Evolutionary conservation across 2,113 vertebrate genomes (phyloP).

Genomic region (Uria aalge): DNA sequence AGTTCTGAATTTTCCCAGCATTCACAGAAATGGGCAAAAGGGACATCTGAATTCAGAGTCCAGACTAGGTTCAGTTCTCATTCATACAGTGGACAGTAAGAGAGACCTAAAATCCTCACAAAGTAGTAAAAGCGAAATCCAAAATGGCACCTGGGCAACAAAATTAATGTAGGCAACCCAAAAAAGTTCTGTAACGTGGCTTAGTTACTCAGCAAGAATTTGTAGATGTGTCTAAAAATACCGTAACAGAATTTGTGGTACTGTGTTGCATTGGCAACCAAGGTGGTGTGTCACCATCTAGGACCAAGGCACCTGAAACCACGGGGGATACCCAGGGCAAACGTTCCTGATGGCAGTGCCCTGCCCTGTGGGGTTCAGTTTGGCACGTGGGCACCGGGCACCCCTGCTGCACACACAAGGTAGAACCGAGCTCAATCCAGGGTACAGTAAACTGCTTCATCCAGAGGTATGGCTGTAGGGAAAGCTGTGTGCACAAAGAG

Average conservation of each 20-base stretch:
- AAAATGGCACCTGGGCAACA: not conserved
- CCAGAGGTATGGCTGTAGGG: not conserved
- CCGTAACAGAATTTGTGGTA: not conserved
- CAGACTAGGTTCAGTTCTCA: not conserved
- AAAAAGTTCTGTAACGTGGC: not conserved
- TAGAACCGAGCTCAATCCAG: not conserved
- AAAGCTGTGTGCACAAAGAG: not conserved
- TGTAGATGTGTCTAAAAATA: not conserved
- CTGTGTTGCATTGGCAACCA: not conserved
- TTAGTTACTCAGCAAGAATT: not conserved
- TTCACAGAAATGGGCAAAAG: constrained; percentile 9
- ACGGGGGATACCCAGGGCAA: rapidly evolving
- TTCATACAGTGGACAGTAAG: not conserved
- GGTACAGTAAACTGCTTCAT: not conserved
- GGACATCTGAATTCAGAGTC: not conserved
- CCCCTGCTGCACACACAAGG: not conserved
- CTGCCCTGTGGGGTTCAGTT: not conserved
- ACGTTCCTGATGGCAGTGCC: not conserved
- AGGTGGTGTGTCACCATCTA: not conserved
- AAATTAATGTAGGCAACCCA: not conserved
- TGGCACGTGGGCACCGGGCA: rapidly evolving
- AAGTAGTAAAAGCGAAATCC: not conserved
- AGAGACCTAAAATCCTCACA: not conserved
- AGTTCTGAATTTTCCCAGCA: constrained; percentile 31
- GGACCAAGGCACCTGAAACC: not conserved